Evolutionary conservation across 2,888 invertebrate genomes (phyloP).

Genomic region (Hololepta plana): DNA sequence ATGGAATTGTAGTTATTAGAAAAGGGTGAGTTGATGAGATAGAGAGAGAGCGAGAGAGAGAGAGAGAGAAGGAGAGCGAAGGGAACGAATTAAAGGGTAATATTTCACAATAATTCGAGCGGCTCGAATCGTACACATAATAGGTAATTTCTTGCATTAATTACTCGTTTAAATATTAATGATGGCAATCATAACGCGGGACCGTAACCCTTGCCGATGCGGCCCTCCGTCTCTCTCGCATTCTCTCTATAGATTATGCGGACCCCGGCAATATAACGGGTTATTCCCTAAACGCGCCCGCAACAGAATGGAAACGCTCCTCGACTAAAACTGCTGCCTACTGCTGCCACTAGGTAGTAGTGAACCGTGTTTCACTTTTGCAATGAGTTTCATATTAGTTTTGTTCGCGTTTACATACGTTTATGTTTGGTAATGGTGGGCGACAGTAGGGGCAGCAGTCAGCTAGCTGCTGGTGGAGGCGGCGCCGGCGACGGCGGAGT

Average conservation of each 20-base stretch:
- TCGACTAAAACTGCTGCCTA: too few relatives aligned
- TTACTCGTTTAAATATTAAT: conserved; percentile 32
- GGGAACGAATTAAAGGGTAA: too few relatives aligned
- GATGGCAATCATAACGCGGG: conserved; percentile 30
- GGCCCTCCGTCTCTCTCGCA: too few relatives aligned
- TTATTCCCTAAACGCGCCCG: conserved; percentile 23
- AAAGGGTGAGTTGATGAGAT: too few relatives aligned
- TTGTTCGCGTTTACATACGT: too few relatives aligned
- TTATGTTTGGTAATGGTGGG: too few relatives aligned
- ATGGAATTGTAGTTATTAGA: too few relatives aligned
- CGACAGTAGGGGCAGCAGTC: too few relatives aligned
- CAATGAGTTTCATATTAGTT: too few relatives aligned
- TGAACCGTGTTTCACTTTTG: neutral
- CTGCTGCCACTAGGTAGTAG: neutral
- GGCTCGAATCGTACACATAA: conserved; percentile 31
- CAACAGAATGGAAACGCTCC: conserved; percentile 20
- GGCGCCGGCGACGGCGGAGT: conserved; percentile 8
- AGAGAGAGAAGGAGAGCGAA: too few relatives aligned
- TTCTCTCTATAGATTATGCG: conserved; percentile 28
- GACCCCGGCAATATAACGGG: conserved; percentile 21
- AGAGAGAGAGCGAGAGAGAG: too few relatives aligned
- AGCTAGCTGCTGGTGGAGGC: too few relatives aligned
- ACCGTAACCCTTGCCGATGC: conserved; percentile 28
- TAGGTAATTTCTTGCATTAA: conserved; percentile 34
- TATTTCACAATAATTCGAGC: conserved; percentile 30